Conservation (phyloP, 2,797 vertebrate genomes). For the Eidolon dupreanum region DNA sequence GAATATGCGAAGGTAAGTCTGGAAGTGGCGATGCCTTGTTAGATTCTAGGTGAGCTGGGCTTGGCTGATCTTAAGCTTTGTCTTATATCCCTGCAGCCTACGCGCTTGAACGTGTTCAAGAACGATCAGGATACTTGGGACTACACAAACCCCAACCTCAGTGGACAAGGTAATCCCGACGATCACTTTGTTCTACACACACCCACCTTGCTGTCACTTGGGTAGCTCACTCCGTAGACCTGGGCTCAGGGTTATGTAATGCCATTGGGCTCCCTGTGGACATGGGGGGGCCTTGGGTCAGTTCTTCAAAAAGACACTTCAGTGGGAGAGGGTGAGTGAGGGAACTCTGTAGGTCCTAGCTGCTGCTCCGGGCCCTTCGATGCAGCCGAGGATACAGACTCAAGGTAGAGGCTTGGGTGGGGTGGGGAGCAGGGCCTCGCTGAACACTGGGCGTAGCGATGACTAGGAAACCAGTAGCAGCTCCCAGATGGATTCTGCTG, state of each 20-base stretch:
- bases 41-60: background rate
- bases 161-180: slow-evolving; percentile 94
- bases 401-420: background rate
- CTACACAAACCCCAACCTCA: slow-evolving; percentile 96
- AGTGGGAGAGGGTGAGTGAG: background rate
- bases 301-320: background rate
- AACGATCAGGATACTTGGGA: slow-evolving; percentile 99
- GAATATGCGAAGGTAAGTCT: slow-evolving; percentile 96
- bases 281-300: slow-evolving; percentile 15
- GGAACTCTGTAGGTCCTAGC: background rate
- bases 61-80: background rate
- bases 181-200: slow-evolving; percentile 71
- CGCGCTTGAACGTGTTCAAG: slow-evolving; percentile 97
- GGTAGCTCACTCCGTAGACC: slow-evolving; percentile 73
- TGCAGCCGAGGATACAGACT: background rate
- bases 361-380: background rate
- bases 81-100: slow-evolving; percentile 87
- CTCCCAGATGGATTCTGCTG: background rate
- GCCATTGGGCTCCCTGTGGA: slow-evolving; percentile 82
- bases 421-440: background rate
- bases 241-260: slow-evolving; percentile 83
- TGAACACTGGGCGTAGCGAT: background rate
- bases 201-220: slow-evolving; percentile 62
- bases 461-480: background rate
- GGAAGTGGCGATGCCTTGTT: background rate